phyloP scores from a whole-genome alignment of 2,797 vertebrate species.

The Caiman crocodilus region DNA sequence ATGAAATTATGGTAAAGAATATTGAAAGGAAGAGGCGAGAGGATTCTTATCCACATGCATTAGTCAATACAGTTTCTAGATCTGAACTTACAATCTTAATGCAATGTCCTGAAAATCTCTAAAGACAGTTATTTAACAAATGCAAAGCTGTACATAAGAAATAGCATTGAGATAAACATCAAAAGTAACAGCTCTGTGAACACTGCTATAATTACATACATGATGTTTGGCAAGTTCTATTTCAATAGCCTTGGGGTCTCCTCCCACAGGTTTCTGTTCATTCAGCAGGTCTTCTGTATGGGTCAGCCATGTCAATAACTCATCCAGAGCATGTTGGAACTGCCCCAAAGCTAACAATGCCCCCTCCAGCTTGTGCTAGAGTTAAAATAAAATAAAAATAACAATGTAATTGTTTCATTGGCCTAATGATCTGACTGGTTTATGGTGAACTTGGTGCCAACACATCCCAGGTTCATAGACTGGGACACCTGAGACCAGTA shows the following conservation, averaged over 20 bases:
- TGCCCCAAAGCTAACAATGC: constrained; percentile 96
- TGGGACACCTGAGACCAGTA: not conserved
- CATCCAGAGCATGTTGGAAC: constrained; percentile 97
- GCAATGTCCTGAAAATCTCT: not conserved
- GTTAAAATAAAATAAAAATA: constrained; percentile 57
- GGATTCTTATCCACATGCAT: not conserved
- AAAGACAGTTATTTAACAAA: not conserved
- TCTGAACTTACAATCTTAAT: not conserved
- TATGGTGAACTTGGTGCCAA: not conserved
- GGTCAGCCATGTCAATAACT: constrained; percentile 94
- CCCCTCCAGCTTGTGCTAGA: constrained; percentile 96
- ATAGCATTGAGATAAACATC: not conserved
- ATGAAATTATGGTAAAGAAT: not conserved
- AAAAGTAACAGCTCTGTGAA: constrained; percentile 25
- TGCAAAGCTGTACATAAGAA: constrained; percentile 3
- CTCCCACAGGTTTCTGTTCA: constrained; percentile 93
- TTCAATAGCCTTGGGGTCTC: constrained; percentile 97
- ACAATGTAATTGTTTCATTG: constrained; percentile 22
- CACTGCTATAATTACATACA: constrained; percentile 82
- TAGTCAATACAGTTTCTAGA: not conserved
- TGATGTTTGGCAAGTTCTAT: constrained; percentile 99
- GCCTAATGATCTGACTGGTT: not conserved
- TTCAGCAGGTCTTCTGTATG: constrained; percentile 94
- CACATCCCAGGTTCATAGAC: constrained; percentile 27
- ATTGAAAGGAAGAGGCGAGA: not conserved